A percentile compares a stretch with the other conserved stretches of the same genome.
Evolutionary conservation across 2,113 vertebrate genomes (phyloP).

Genomic region (Rhea pennata): DNA sequence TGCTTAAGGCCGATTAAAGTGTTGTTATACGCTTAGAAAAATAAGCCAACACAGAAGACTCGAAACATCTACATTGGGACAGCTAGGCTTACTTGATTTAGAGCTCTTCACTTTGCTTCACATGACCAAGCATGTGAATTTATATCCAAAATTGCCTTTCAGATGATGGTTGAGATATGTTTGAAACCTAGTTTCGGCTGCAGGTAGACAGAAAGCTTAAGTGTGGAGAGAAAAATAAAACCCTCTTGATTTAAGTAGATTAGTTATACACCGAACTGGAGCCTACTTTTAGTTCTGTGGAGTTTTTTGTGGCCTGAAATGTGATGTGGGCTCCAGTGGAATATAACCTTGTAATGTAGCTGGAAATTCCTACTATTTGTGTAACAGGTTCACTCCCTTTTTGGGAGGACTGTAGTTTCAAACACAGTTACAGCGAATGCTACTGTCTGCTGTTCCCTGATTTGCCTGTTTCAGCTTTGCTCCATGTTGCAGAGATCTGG

Average conservation of each 20-base stretch:
- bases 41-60: background rate
- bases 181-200: no score
- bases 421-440: background rate
- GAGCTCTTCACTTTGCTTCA: conserved; percentile 18
- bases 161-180: background rate
- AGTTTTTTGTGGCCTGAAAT: background rate
- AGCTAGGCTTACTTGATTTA: background rate
- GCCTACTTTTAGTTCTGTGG: background rate
- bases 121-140: background rate
- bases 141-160: background rate
- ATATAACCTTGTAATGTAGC: conserved; percentile 8
- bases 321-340: background rate
- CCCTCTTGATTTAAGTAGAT: background rate
- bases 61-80: background rate
- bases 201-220: no score
- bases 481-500: background rate
- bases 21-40: conserved; percentile 1
- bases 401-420: conserved; percentile 12
- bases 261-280: background rate
- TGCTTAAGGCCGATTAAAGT: background rate
- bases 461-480: background rate
- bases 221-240: background rate
- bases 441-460: background rate
- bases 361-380: background rate
- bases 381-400: background rate